Conservation (phyloP, 2,888 invertebrate species). For the Tetragonisca angustula region DNA sequence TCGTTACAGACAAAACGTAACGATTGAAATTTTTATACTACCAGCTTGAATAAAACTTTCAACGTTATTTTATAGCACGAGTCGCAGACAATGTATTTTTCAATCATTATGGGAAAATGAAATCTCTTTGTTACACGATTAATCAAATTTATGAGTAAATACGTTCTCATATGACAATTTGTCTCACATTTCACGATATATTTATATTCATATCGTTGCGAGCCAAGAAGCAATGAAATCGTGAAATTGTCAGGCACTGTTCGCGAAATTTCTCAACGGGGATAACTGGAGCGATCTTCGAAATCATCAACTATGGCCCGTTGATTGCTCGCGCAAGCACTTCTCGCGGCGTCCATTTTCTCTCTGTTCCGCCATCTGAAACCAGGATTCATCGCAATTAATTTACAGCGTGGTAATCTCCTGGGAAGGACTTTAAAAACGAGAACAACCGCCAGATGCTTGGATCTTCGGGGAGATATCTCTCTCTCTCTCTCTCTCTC, state of each 20-base stretch:
- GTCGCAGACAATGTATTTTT: too few species aligned
- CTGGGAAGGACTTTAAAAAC: conserved; percentile 10
- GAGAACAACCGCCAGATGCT: neutral
- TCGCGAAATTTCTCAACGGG: neutral
- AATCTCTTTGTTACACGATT: too few species aligned
- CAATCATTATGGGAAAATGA: too few species aligned
- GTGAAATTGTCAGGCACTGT: neutral
- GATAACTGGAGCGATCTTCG: neutral
- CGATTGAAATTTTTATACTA: too few species aligned
- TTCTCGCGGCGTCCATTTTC: neutral
- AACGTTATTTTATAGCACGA: too few species aligned
- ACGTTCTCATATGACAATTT: too few species aligned
- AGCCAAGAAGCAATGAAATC: neutral
- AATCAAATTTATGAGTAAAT: too few species aligned
- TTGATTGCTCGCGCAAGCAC: neutral
- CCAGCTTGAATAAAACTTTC: too few species aligned
- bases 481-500: conserved; percentile 6
- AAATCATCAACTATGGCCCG: neutral
- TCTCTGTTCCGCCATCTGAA: neutral
- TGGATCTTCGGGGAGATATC: conserved; percentile 24
- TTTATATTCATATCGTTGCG: too few species aligned
- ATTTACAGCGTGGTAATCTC: conserved; percentile 11
- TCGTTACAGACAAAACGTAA: too few species aligned
- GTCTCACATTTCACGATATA: too few species aligned
- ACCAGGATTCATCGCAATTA: conserved; percentile 13